Conservation (phyloP, 2,113 vertebrate species). For the Protomyctophum bolini region DNA sequence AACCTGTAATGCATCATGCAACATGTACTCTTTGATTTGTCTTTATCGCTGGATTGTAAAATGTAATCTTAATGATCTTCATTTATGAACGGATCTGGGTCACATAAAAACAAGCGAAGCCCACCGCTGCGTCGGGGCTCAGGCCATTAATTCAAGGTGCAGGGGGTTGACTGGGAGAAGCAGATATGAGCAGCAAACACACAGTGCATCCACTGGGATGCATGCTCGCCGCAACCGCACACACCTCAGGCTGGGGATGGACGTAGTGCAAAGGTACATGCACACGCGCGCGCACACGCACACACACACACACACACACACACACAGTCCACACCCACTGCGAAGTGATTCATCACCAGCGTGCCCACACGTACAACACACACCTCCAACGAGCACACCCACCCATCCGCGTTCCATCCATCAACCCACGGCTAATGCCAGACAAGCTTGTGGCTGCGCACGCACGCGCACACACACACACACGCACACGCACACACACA, state of each 20-base stretch:
- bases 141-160: background rate
- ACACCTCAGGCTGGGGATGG: slow-evolving; percentile 36
- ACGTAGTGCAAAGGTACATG: slow-evolving; percentile 45
- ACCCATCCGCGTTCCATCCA: too few relatives aligned
- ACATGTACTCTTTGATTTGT: too few relatives aligned
- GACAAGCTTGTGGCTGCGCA: too few relatives aligned
- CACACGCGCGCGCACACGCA: slow-evolving; percentile 48
- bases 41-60: background rate
- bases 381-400: too few relatives aligned
- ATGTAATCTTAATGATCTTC: background rate
- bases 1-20: too few relatives aligned
- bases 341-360: too few relatives aligned
- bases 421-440: too few relatives aligned
- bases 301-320: slow-evolving; percentile 1
- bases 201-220: background rate
- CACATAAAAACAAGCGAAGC: background rate
- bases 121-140: too few relatives aligned
- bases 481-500: too few relatives aligned
- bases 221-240: background rate
- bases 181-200: background rate
- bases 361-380: too few relatives aligned
- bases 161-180: background rate
- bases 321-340: background rate
- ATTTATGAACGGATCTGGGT: background rate
- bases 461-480: too few relatives aligned